Conservation (phyloP, 2,888 invertebrate species). For the Gryllus longicercus region DNA sequence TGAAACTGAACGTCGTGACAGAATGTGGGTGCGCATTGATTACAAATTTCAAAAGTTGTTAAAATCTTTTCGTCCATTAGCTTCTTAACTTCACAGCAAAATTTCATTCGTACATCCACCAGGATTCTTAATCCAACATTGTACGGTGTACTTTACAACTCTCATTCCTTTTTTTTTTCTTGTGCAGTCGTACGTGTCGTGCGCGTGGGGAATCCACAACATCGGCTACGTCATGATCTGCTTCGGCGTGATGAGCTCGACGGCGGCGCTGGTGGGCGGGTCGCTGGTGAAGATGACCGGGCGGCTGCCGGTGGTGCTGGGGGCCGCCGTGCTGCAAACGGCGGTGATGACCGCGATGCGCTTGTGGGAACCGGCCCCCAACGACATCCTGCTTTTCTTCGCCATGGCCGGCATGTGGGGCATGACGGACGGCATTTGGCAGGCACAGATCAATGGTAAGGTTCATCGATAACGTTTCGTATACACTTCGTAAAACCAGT, state of each 20-base stretch:
- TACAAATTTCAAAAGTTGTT: too few species aligned
- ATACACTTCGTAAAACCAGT: too few species aligned
- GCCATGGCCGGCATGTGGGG: conserved; percentile 82
- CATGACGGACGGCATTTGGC: conserved; percentile 83
- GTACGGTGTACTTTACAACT: too few species aligned
- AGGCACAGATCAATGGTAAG: conserved; percentile 85
- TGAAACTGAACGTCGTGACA: too few species aligned
- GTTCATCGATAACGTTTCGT: too few species aligned
- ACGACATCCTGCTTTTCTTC: conserved; percentile 69
- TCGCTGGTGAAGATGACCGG: conserved; percentile 75
- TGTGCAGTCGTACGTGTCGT: conserved; percentile 74
- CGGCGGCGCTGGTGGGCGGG: conserved; percentile 80
- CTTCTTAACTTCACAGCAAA: too few species aligned
- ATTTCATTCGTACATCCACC: too few species aligned
- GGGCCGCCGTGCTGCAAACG: conserved; percentile 68
- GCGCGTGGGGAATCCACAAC: conserved; percentile 82
- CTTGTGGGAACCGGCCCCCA: conserved; percentile 68
- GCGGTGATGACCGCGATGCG: conserved; percentile 65
- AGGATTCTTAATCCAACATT: too few species aligned
- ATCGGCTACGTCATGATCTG: conserved; percentile 93
- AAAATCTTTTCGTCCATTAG: too few species aligned
- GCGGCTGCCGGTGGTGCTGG: conserved; percentile 70
- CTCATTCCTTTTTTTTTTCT: conserved; percentile 22
- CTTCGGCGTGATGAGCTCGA: conserved; percentile 82
- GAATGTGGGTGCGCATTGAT: too few species aligned